phyloP scores from a whole-genome alignment of 2,113 vertebrate genomes.

The Gymnarchus niloticus region DNA sequence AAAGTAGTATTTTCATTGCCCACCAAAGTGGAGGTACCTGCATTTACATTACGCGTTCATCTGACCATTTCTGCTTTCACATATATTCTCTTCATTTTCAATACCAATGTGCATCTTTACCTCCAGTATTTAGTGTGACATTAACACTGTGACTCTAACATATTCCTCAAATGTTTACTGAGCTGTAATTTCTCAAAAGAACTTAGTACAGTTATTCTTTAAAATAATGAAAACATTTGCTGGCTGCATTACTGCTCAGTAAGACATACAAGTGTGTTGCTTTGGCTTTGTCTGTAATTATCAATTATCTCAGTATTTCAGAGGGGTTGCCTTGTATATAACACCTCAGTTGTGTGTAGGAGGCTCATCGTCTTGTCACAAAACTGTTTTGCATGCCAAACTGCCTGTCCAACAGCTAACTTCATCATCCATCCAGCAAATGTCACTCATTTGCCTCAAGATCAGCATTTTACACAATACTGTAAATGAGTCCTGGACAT shows the following conservation, averaged over 20 bases:
- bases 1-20: background rate
- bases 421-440: constrained; percentile 60
- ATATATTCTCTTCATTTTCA: background rate
- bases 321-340: constrained; percentile 71
- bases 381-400: constrained; percentile 64
- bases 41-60: background rate
- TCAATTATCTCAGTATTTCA: constrained; percentile 66
- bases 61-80: constrained; percentile 16
- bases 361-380: constrained; percentile 57
- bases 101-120: background rate
- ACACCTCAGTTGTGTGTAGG: constrained; percentile 70
- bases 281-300: constrained; percentile 48
- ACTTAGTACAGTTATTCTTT: background rate
- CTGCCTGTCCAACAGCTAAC: constrained; percentile 62
- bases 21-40: background rate
- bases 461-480: constrained; percentile 63
- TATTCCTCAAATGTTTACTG: background rate
- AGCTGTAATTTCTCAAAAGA: background rate
- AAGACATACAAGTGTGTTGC: constrained; percentile 10
- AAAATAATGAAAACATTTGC: background rate
- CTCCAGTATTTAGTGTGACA: background rate
- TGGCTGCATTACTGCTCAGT: constrained; percentile 5
- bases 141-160: background rate
- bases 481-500: constrained; percentile 30
- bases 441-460: constrained; percentile 51